Evolutionary conservation across 2,888 invertebrate species (phyloP).

Genomic region (Rutpela maculata): DNA sequence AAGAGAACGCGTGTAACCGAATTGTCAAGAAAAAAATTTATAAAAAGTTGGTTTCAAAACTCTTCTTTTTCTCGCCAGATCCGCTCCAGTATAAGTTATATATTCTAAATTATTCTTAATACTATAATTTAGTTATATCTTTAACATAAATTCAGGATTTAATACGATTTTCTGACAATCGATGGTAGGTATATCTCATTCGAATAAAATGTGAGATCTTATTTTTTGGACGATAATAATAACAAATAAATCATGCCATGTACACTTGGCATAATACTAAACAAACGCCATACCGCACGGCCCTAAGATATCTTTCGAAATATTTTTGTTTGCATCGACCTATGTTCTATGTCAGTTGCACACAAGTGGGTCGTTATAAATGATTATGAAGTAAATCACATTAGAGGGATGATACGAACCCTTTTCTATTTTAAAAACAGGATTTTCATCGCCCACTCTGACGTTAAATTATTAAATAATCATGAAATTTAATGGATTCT

Average conservation of each 20-base stretch:
- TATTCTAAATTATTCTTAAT: no score
- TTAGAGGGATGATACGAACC: slow-evolving; percentile 28
- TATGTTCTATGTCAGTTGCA: slow-evolving; percentile 41
- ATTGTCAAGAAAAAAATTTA: no score
- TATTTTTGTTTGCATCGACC: slow-evolving; percentile 30
- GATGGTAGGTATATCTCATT: no score
- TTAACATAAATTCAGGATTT: no score
- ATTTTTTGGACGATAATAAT: slow-evolving; percentile 2
- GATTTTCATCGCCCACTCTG: slow-evolving; percentile 14
- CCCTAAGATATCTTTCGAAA: slow-evolving; percentile 23
- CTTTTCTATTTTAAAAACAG: slow-evolving; percentile 24
- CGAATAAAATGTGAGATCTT: background rate
- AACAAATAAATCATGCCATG: slow-evolving; percentile 30
- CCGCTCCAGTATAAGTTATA: no score
- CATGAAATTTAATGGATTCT: background rate
- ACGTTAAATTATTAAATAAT: slow-evolving; percentile 22
- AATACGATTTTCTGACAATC: no score
- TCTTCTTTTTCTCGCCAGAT: no score
- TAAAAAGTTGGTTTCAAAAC: no score
- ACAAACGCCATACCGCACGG: slow-evolving; percentile 24
- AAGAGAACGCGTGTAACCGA: no score
- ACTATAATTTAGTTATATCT: no score
- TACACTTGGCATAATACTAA: slow-evolving; percentile 26
- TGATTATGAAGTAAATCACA: slow-evolving; percentile 48
- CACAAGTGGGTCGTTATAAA: slow-evolving; percentile 48